Base-by-base conservation (phyloP, 2,113 vertebrate genomes). In the Poeciliopsis prolifica region DNA sequence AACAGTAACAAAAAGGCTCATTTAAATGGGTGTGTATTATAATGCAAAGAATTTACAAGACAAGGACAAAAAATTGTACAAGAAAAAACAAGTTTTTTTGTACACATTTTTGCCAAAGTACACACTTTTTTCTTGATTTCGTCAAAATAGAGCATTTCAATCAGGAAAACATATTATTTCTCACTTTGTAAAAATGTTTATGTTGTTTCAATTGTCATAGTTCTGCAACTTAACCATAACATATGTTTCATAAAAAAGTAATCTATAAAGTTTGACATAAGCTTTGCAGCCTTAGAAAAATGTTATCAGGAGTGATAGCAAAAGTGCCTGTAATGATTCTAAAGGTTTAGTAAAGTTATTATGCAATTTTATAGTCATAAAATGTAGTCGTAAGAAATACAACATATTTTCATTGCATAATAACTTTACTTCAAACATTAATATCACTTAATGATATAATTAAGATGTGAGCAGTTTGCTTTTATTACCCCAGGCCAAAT, bases 401-500 rank as follows among this genome's bases (percentile, higher is more conserved):
- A 7, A 58, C 24, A 58, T 58, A 22, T 24, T 54, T 54, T 17
- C 11, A 58, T 8, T 11, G 3, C 7, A 58, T 58, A 58, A 24
- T 58, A 9, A 24, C 22, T 24, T 58, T 24, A n/a, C 44, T 19
- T 24, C 10, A 58, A 58, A 58, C 10, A 11, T 3, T 58, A 1
- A 48, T 48, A 6, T 58, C 51, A 58, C 51, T 58, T 58, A 58
- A 58, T 48, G 61, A 74, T 61, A 31, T 31, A 31, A 31, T 31
- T 31, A 31, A 31, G 26, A 61, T 35, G 61, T 6, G 3, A 69
- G 74, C 33, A 5, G 37, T 14, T 24, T 29, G 24, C 61, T 66
- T 13, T 22, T 77, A 95, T 95, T 93, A 99, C 98, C 91, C 97
- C 98, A 2, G 97, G 97, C 98, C 98, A 99, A 79, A 99, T 95